Percentiles rank a stretch among this genome's conserved stretches.
Evolutionary conservation across 2,113 vertebrate species (phyloP).

Genomic region (Plotosus lineatus): DNA sequence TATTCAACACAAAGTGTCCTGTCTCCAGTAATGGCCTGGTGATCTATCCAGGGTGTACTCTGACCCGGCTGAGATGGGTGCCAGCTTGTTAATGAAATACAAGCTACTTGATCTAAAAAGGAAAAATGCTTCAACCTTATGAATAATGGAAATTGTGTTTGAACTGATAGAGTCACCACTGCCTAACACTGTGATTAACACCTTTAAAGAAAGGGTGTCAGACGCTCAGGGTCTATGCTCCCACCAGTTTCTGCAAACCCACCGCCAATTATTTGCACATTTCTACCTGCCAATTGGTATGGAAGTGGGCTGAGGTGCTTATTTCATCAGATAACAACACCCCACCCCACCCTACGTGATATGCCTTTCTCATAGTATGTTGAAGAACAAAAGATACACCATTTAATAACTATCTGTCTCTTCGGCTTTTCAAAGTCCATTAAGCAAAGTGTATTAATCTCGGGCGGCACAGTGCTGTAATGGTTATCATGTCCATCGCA

Average conservation of each 20-base stretch:
- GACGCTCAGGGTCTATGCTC: slow-evolving; percentile 1
- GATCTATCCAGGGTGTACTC: background rate
- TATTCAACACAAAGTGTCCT: no score
- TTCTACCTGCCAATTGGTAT: slow-evolving; percentile 12
- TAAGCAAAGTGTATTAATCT: no score
- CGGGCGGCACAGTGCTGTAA: no score
- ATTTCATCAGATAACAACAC: background rate
- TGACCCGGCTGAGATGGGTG: background rate
- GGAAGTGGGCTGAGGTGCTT: background rate
- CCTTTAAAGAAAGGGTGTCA: slow-evolving; percentile 2
- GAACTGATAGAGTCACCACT: background rate
- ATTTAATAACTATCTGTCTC: background rate
- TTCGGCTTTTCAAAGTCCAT: background rate
- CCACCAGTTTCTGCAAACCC: background rate
- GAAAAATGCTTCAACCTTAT: background rate
- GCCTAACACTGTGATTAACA: slow-evolving; percentile 6
- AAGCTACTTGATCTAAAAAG: background rate
- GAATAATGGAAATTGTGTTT: background rate
- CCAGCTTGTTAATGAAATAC: no score
- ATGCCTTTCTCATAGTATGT: no score
- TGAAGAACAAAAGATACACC: background rate
- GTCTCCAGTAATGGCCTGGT: no score
- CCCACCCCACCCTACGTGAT: background rate
- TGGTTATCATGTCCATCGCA: no score
- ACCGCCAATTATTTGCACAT: background rate